These are phyloP conservation scores for Tetramorium simillimum DNA, from an alignment of 1,140 invertebrate species.

Conservation along the genomic window DNA sequence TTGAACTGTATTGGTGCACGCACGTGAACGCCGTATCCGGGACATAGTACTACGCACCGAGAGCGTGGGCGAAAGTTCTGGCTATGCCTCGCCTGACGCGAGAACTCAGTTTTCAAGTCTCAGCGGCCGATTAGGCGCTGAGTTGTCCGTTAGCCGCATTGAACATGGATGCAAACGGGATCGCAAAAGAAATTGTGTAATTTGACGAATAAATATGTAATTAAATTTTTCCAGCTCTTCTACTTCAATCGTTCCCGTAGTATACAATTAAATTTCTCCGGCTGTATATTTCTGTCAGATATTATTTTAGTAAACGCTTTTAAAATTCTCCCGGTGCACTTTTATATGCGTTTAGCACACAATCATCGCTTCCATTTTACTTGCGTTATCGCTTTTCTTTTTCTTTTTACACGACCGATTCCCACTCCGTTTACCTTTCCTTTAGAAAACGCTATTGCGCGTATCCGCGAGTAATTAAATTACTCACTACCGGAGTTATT, in stretches of 20 bases:
- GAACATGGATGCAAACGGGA: background rate
- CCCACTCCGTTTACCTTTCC: conserved; percentile 51
- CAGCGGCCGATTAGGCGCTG: background rate
- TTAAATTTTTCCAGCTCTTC: background rate
- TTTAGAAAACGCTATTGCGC: conserved; percentile 50
- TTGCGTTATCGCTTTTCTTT: background rate
- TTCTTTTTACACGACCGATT: background rate
- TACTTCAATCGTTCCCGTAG: background rate
- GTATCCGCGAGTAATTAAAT: conserved; percentile 49
- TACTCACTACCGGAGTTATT: conserved; percentile 35
- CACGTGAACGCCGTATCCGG: conserved; percentile 34
- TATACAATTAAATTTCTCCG: background rate
- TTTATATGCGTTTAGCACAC: background rate
- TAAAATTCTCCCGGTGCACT: background rate
- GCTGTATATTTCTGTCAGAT: background rate
- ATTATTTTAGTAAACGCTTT: background rate
- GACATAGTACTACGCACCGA: conserved; percentile 17
- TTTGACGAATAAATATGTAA: background rate
- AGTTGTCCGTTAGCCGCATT: background rate
- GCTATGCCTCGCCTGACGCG: conserved; percentile 62
- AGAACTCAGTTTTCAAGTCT: conserved; percentile 58
- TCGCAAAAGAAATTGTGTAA: background rate
- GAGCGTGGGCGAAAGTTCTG: conserved; percentile 74
- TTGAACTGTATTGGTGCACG: background rate
- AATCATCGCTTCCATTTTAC: conserved; percentile 14